phyloP scores from a whole-genome alignment of 2,797 vertebrate species.

The Propithecus deckenii region DNA sequence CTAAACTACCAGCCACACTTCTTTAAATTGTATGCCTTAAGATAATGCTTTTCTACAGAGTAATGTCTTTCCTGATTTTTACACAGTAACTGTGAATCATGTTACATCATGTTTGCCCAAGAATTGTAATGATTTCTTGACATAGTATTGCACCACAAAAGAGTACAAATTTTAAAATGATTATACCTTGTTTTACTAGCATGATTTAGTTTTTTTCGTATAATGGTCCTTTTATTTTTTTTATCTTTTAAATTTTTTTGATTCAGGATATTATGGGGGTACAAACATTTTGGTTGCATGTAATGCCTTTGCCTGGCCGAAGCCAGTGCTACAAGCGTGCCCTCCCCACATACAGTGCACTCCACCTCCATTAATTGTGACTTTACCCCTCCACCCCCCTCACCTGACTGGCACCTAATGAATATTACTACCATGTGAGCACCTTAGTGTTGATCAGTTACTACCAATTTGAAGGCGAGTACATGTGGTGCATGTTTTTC shows the following conservation, averaged over 20 bases:
- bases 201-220: not conserved
- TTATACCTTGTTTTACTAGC: conserved; percentile 37
- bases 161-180: conserved; percentile 34
- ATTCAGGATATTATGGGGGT: not conserved
- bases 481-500: no score
- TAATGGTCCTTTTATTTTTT: no score
- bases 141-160: conserved; percentile 56
- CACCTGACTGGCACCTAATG: no score
- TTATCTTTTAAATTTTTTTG: no score
- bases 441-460: no score
- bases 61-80: conserved; percentile 29
- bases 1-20: conserved; percentile 17
- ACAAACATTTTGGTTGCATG: not conserved
- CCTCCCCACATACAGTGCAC: no score
- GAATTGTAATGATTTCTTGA: conserved; percentile 53
- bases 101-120: conserved; percentile 31
- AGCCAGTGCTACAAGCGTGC: no score
- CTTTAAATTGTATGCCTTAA: not conserved
- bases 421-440: no score
- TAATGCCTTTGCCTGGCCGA: no score
- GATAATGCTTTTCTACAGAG: conserved; percentile 34
- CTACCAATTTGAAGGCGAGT: no score
- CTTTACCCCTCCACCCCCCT: no score
- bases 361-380: no score
- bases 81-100: not conserved